Percentiles rank a stretch among this genome's conserved stretches.
These are phyloP conservation scores for Uropetala carovei DNA, from an alignment of 2,888 invertebrate genomes.

Conservation along the genomic window DNA sequence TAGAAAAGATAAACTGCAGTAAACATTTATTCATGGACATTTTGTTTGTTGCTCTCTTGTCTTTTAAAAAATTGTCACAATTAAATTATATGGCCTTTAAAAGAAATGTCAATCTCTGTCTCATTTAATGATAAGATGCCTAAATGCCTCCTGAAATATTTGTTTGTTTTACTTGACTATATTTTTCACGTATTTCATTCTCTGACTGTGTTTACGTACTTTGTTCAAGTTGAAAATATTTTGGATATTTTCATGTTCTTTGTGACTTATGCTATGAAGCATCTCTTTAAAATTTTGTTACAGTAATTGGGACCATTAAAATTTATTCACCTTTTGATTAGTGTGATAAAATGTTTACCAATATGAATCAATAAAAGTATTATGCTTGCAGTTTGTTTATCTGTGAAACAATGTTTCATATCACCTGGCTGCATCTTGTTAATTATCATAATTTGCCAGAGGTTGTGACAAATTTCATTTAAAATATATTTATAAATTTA, in stretches of 20 bases:
- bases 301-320: no score
- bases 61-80: neutral
- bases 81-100: neutral
- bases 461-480: no score
- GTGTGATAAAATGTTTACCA: no score
- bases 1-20: neutral
- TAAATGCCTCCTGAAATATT: neutral
- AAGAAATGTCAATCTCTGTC: neutral
- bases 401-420: no score
- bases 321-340: no score
- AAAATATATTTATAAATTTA: no score
- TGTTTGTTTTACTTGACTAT: neutral
- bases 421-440: no score
- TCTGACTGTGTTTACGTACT: neutral
- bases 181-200: neutral
- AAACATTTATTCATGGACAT: neutral
- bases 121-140: neutral
- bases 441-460: no score
- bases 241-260: neutral
- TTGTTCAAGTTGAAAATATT: neutral
- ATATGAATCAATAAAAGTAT: no score
- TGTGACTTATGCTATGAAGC: neutral
- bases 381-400: no score
- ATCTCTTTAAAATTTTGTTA: neutral
- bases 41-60: neutral